Base-by-base conservation (phyloP, 2,888 invertebrate genomes). In the Oligia fasciuncula region DNA sequence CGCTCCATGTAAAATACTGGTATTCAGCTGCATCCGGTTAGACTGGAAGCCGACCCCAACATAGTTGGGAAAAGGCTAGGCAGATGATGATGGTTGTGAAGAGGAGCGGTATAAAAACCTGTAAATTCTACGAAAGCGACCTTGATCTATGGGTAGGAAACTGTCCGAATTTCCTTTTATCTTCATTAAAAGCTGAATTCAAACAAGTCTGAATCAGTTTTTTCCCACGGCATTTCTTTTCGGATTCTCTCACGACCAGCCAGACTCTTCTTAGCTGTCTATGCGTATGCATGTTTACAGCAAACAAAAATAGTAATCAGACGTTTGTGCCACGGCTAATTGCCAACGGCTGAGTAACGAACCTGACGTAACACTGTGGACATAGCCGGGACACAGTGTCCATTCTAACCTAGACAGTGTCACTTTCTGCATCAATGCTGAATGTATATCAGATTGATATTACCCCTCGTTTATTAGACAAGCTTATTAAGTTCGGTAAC, bases 301-400 rank as follows among this genome's bases (percentile, higher is more conserved):
- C 89, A 88, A 90, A 87, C 91, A 86, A 91, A 93, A 93, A 93
- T 93, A 93, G 93, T 91, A 84, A 88, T 91, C 89, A 90, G 89
- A 89, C 89, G 88, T 81, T 83, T 84, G 90, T 90, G 91, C 89
- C 91, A 91, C 92, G 93, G 93, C 92, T 92, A 92, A 92, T 92
- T 94, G 94, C 94, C 94, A 94, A 93, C 91, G 88, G 81, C 86
- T 83, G 84, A 90, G 83, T 84, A 85, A 84, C 81, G 78, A 46
- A 46, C 23, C 76, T 90, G 87, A 90, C 90, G 90, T 90, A 90
- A 90, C 69, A 13, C 49, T 13, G 80, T 60, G 65, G 73, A 74
- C 77, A 76, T 68, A 63, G 60, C 40, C 73, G 80, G 73, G 69
- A 79, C 72, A 81, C 67, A 35, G 57, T 43, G 49, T 19, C n/a